These are phyloP conservation scores for Sebastes flavidus DNA, from an alignment of 2,797 vertebrate species.

Conservation along the genomic window DNA sequence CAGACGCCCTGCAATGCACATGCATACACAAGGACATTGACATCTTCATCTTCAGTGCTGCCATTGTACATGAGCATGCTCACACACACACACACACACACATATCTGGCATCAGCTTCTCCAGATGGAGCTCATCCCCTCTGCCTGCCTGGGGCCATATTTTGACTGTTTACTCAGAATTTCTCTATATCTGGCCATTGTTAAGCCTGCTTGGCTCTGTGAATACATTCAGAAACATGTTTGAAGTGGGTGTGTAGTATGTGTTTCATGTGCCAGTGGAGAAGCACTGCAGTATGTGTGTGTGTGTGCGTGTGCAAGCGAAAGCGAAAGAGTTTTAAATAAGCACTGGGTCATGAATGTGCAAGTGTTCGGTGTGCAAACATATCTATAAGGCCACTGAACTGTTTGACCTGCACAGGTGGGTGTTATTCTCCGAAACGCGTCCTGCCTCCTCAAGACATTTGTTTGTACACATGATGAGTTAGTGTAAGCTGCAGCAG, in stretches of 20 bases:
- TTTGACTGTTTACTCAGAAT: constrained; percentile 66
- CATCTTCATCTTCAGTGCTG: constrained; percentile 58
- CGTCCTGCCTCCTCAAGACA: constrained; percentile 75
- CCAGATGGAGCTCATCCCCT: constrained; percentile 71
- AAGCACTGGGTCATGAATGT: constrained; percentile 23
- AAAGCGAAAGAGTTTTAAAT: constrained; percentile 21
- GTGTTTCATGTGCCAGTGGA: constrained; percentile 29
- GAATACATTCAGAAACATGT: constrained; percentile 60
- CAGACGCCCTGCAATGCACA: constrained; percentile 42
- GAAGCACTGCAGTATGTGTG: neutral
- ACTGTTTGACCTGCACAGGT: constrained; percentile 86
- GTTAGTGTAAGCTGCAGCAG: constrained; percentile 88
- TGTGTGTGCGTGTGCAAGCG: neutral
- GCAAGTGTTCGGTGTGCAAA: constrained; percentile 21
- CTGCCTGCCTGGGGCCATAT: constrained; percentile 53
- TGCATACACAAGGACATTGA: constrained; percentile 55
- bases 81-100: neutral
- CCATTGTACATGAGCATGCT: constrained; percentile 30
- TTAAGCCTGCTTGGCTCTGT: constrained; percentile 56
- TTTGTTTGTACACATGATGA: constrained; percentile 93
- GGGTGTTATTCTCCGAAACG: constrained; percentile 78
- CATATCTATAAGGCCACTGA: constrained; percentile 46
- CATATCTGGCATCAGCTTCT: constrained; percentile 44
- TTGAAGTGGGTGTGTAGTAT: constrained; percentile 43
- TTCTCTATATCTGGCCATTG: constrained; percentile 68